Percentiles rank a stretch among this genome's conserved stretches.
phyloP scores from a whole-genome alignment of 2,797 vertebrate species.

The Pogoniulus pusillus region DNA sequence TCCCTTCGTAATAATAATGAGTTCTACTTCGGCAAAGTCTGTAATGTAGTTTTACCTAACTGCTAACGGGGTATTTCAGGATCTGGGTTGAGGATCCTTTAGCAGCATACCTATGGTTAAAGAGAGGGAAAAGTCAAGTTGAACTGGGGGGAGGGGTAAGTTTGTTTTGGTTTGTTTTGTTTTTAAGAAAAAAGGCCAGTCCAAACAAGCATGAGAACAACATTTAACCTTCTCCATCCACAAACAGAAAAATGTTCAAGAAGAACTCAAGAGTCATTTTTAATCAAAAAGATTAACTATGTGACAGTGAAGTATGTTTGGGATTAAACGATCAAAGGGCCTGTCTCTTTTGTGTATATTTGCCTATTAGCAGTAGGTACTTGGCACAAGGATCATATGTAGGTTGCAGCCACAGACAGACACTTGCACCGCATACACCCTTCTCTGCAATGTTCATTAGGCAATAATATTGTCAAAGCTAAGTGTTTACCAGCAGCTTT shows the following conservation, averaged over 20 bases:
- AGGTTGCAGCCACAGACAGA: conserved; percentile 31
- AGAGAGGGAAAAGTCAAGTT: conserved; percentile 2
- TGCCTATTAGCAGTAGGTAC: conserved; percentile 35
- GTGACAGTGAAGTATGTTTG: conserved; percentile 64
- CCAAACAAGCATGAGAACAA: conserved; percentile 3
- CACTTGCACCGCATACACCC: conserved; percentile 32
- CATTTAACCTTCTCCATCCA: conserved; percentile 38
- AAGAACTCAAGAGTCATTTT: conserved; percentile 53
- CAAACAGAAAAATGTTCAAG: conserved; percentile 35
- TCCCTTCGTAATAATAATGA: not conserved
- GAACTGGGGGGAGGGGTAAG: not conserved
- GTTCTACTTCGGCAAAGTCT: not conserved
- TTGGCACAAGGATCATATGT: not conserved
- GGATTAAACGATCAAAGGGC: conserved; percentile 59
- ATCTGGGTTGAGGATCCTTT: not conserved
- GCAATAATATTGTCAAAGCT: conserved; percentile 56
- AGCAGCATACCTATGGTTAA: not conserved
- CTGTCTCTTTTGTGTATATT: conserved; percentile 37
- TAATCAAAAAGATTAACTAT: conserved; percentile 52
- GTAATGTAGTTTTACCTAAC: not conserved
- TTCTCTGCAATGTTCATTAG: conserved; percentile 53
- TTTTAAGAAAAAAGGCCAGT: not conserved
- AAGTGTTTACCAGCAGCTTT: conserved; percentile 60
- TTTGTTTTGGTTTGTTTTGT: too few species aligned
- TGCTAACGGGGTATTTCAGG: not conserved